Evolutionary conservation across 2,888 invertebrate genomes (phyloP).

Genomic region (Ectemnius continuus): DNA sequence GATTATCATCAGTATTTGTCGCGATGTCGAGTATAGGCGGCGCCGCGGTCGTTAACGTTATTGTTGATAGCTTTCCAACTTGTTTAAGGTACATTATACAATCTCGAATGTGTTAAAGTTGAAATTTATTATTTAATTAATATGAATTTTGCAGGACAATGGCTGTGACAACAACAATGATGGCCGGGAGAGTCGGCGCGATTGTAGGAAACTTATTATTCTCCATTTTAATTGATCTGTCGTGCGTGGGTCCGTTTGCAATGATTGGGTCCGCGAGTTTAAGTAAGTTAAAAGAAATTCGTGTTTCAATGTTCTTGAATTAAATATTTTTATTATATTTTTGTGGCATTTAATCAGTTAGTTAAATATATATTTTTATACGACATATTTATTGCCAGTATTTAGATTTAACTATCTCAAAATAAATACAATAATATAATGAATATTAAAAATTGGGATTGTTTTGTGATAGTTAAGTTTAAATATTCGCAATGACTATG

Average conservation of each 20-base stretch:
- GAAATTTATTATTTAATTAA: not conserved
- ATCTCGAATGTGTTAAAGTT: too few relatives aligned
- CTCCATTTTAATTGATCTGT: constrained; percentile 83
- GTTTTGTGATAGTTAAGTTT: too few relatives aligned
- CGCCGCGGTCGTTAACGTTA: constrained; percentile 79
- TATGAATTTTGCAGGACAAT: constrained; percentile 81
- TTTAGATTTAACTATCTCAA: too few relatives aligned
- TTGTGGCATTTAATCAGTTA: too few relatives aligned
- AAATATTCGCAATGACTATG: too few relatives aligned
- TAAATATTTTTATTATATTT: too few relatives aligned
- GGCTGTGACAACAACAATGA: constrained; percentile 85
- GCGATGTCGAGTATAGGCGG: constrained; percentile 78
- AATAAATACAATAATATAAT: too few relatives aligned
- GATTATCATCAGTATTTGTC: constrained; percentile 72
- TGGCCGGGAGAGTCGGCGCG: constrained; percentile 86
- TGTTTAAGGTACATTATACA: constrained; percentile 65
- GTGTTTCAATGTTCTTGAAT: too few relatives aligned
- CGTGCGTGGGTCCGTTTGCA: constrained; percentile 86
- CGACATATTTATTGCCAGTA: too few relatives aligned
- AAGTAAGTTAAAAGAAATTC: constrained; percentile 76
- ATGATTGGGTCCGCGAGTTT: constrained; percentile 83
- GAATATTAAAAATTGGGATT: too few relatives aligned
- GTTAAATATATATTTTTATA: too few relatives aligned
- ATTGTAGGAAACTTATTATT: constrained; percentile 86
- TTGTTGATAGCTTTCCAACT: constrained; percentile 76